Base-by-base conservation (phyloP, 2,888 invertebrate genomes). In the Balanococcus diminutus region DNA sequence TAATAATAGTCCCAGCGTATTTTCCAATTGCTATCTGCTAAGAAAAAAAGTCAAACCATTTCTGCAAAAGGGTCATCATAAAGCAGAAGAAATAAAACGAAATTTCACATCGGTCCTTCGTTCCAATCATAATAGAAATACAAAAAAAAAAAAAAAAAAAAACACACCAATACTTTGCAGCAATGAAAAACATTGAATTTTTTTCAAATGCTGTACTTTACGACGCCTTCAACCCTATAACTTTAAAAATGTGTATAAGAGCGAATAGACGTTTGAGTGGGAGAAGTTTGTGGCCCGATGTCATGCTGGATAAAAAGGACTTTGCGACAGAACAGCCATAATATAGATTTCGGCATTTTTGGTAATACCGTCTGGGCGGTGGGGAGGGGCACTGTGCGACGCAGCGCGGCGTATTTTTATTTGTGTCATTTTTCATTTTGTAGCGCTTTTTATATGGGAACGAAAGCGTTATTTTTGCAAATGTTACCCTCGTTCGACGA, bases 331-430 rank as follows among this genome's bases (percentile, higher is more conserved):
- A 61, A 75, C 72, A 46, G 72, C 72, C 79, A 84, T 84, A 84
- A 84, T 84, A 84, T 84, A 84, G 84, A 84, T 84, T 84, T 84
- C 84, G 84, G 84, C 84, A 75, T 84, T 84, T 84, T 84, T 84
- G 46, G 84, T 84, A 84, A 72, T 46, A 42, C 14, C 31, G 19
- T 19, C 19, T 42, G 1, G 42, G 16, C 16, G 42, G 11, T 14
- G 42, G 16, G 72, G 72, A 25, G 75, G 46, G 84, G 67, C 67
- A 28, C 79, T 6, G 19, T 8, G 16, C n/a, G 51, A 42, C 14
- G n/a, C 19, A 3, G 51, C 19, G 25, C 31, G 84, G 84, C 36
- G 75, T 84, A 84, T 84, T 84, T 84, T 84, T 84, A 84, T 84
- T 84, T 84, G 72, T 84, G 84, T 84, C 84, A 84, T 84, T 84